A percentile compares a stretch with the other conserved stretches of the same genome.
Conservation (phyloP, 2,113 vertebrate species). For the Cichladusa arquata region DNA sequence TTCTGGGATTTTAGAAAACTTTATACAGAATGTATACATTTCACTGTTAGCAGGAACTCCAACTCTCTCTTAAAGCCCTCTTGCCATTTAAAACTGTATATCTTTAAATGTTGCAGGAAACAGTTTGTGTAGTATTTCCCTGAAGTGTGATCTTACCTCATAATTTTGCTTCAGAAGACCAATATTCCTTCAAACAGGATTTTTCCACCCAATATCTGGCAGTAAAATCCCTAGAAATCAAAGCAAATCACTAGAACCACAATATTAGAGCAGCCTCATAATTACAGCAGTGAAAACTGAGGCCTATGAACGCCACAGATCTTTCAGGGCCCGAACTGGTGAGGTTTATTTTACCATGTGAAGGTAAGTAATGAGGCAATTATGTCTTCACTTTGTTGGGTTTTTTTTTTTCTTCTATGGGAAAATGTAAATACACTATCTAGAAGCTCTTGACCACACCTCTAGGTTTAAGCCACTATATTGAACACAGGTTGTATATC, state of each 20-base stretch:
- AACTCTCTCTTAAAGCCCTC: background rate
- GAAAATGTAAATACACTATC: background rate
- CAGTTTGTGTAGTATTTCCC: background rate
- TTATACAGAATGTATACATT: background rate
- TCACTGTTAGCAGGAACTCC: background rate
- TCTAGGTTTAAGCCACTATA: background rate
- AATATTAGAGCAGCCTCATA: background rate
- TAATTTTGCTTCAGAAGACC: background rate
- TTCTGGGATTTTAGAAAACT: background rate
- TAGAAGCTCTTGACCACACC: background rate
- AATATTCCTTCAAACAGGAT: background rate
- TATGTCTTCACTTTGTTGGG: background rate
- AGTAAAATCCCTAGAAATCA: background rate
- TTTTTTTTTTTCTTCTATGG: background rate
- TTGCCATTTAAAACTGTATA: background rate
- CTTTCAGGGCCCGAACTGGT: background rate
- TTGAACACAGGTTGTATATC: background rate
- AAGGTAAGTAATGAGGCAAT: background rate
- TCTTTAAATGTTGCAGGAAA: background rate
- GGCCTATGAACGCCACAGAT: background rate
- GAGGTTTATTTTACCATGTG: background rate
- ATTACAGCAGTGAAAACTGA: background rate
- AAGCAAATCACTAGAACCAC: background rate
- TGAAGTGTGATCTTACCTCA: background rate
- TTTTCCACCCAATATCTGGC: background rate